Evolutionary conservation across 2,113 vertebrate genomes (phyloP).

Genomic region (Bos indicus): DNA sequence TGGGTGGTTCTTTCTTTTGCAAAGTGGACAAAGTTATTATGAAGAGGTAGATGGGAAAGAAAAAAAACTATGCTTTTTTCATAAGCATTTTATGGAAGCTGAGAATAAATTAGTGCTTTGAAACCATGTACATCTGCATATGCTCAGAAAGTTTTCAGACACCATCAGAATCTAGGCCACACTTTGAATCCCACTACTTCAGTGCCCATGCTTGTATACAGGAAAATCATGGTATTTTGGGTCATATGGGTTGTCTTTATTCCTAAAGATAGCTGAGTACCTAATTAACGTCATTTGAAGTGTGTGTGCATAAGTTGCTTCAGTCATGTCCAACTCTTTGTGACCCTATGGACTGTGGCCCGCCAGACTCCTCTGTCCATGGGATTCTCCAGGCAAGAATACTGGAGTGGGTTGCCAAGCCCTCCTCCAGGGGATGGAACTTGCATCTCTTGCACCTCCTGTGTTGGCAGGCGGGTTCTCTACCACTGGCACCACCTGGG

Average conservation of each 20-base stretch:
- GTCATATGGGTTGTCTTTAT: not conserved
- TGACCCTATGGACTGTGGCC: not conserved
- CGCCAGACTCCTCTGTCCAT: not conserved
- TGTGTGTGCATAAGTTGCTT: not conserved
- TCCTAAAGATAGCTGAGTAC: not conserved
- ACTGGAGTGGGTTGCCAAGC: not conserved
- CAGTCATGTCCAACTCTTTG: not conserved
- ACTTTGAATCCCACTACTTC: not conserved
- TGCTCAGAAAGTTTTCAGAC: not conserved
- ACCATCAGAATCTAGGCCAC: not conserved
- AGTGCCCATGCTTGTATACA: not conserved
- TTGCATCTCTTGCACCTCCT: not conserved
- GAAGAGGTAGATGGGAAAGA: not conserved
- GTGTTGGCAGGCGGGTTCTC: not conserved
- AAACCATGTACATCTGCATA: not conserved
- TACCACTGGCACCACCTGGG: not conserved
- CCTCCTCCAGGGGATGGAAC: not conserved
- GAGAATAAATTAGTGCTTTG: not conserved
- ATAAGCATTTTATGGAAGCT: not conserved
- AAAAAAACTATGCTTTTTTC: not conserved
- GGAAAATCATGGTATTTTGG: not conserved
- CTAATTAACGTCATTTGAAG: not conserved
- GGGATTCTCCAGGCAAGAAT: not conserved
- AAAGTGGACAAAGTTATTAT: not conserved
- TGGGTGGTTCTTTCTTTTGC: not conserved